Evolutionary conservation across 1,140 invertebrate species (phyloP).

Genomic region (Bombus cullumanus): DNA sequence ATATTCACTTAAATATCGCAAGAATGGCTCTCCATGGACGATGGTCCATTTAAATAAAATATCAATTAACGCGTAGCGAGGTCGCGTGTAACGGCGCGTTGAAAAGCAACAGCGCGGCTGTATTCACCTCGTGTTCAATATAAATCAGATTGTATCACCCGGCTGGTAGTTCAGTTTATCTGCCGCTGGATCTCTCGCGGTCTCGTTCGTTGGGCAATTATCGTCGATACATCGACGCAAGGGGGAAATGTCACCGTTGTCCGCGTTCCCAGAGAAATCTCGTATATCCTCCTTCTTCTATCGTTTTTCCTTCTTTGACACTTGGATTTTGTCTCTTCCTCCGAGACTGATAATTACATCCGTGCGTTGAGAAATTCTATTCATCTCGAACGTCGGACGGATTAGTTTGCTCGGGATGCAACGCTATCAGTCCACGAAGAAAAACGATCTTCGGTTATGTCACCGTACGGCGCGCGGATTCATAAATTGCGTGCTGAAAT

Average conservation of each 20-base stretch:
- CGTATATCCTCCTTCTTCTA: constrained; percentile 26
- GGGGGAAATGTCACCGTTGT: constrained; percentile 72
- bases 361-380: constrained; percentile 54
- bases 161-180: constrained; percentile 69
- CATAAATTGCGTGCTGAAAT: constrained; percentile 51
- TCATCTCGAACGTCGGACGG: constrained; percentile 53
- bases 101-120: constrained; percentile 47
- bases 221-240: constrained; percentile 76
- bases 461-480: constrained; percentile 22
- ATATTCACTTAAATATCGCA: constrained; percentile 37
- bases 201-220: constrained; percentile 74
- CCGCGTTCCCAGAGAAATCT: constrained; percentile 43
- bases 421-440: constrained; percentile 38
- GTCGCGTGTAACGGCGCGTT: constrained; percentile 37
- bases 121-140: constrained; percentile 72
- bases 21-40: constrained; percentile 1
- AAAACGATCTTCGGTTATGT: constrained; percentile 55
- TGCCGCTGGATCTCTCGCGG: constrained; percentile 66
- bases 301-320: too few species aligned
- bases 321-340: too few species aligned
- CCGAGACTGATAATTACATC: constrained; percentile 45
- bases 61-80: constrained; percentile 65
- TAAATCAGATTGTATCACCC: constrained; percentile 79
- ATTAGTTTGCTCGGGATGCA: constrained; percentile 43
- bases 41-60: constrained; percentile 69